Evolutionary conservation across 2,113 vertebrate genomes (phyloP).

Genomic region (Synodontis membranacea): DNA sequence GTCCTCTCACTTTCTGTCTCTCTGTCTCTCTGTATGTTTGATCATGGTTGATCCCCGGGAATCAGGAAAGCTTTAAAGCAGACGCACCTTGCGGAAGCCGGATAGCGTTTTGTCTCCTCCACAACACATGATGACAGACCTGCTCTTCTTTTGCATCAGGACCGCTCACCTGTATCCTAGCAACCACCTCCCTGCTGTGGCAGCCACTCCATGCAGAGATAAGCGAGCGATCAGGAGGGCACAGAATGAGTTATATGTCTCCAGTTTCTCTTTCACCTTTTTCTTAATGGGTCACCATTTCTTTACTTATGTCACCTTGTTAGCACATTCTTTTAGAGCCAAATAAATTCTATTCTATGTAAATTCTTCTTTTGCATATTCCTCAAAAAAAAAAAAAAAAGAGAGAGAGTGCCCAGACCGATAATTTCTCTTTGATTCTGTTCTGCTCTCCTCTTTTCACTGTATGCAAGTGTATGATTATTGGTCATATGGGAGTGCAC

Average conservation of each 20-base stretch:
- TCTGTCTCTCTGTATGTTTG: slow-evolving; percentile 37
- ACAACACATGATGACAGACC: slow-evolving; percentile 70
- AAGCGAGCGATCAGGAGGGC: slow-evolving; percentile 42
- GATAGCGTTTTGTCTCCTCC: slow-evolving; percentile 53
- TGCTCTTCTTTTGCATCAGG: slow-evolving; percentile 70
- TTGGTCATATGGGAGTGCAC: slow-evolving; percentile 10
- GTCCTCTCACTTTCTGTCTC: slow-evolving; percentile 15
- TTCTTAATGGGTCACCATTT: slow-evolving; percentile 16
- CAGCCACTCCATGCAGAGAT: slow-evolving; percentile 50
- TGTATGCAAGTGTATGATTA: slow-evolving; percentile 7
- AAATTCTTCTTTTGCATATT: neutral
- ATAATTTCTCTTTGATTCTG: slow-evolving; percentile 10
- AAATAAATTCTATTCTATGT: neutral
- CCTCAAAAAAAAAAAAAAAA: neutral
- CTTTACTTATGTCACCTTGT: slow-evolving; percentile 12
- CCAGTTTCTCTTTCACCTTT: neutral
- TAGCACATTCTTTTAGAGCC: neutral
- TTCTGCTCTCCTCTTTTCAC: neutral
- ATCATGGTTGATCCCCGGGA: slow-evolving; percentile 60
- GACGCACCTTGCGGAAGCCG: slow-evolving; percentile 50
- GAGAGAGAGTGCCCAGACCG: neutral
- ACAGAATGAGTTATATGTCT: slow-evolving; percentile 27
- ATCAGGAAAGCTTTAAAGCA: slow-evolving; percentile 64
- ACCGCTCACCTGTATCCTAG: slow-evolving; percentile 80
- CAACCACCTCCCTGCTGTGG: slow-evolving; percentile 75